These are phyloP conservation scores for Oncorhynchus gorbuscha DNA, from an alignment of 2,113 vertebrate species.

Conservation along the genomic window DNA sequence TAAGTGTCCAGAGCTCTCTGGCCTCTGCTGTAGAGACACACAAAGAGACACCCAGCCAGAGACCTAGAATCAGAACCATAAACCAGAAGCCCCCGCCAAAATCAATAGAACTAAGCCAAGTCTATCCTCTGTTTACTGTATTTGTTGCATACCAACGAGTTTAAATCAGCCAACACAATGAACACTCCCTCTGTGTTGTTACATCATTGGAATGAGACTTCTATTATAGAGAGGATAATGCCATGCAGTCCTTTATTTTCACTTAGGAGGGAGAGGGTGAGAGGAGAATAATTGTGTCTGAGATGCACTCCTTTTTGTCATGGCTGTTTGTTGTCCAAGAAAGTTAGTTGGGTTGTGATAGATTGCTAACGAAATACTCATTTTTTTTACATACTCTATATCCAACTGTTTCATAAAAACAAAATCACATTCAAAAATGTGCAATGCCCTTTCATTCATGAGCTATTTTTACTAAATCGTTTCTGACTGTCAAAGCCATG, in stretches of 20 bases:
- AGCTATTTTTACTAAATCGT: no score
- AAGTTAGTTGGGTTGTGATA: not conserved
- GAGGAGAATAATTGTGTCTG: slow-evolving; percentile 26
- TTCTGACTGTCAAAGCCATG: no score
- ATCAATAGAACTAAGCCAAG: slow-evolving; percentile 70
- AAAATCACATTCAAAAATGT: no score
- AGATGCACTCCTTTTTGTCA: slow-evolving; percentile 32
- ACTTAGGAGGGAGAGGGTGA: slow-evolving; percentile 21
- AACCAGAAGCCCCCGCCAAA: slow-evolving; percentile 49
- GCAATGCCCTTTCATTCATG: no score
- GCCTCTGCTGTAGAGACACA: not conserved
- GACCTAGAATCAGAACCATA: slow-evolving; percentile 28
- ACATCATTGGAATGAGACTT: slow-evolving; percentile 19
- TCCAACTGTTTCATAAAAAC: no score
- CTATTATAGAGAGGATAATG: slow-evolving; percentile 41
- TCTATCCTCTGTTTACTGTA: slow-evolving; percentile 53
- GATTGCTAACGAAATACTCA: no score
- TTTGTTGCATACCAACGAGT: slow-evolving; percentile 40
- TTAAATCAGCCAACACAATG: slow-evolving; percentile 16
- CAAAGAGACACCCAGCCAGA: slow-evolving; percentile 7
- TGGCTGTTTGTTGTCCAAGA: not conserved
- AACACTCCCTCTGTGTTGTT: slow-evolving; percentile 20
- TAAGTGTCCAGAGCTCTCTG: not conserved
- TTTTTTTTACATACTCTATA: no score
- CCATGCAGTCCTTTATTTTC: slow-evolving; percentile 42